Base-by-base conservation (phyloP, 2,888 invertebrate species). In the Mythimna ferrago region DNA sequence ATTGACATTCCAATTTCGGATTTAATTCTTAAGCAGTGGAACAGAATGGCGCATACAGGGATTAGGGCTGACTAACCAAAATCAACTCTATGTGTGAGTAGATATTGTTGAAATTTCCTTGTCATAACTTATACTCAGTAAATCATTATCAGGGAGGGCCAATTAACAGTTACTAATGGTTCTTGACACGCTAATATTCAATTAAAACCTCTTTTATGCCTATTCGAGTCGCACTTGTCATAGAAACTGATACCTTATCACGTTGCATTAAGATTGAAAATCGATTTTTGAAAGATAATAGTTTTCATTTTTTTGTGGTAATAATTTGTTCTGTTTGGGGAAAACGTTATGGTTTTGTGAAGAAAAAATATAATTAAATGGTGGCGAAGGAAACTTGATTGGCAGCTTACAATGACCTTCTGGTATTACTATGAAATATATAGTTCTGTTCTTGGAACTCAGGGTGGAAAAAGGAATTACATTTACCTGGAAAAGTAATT, bases 121-220 rank as follows among this genome's bases (percentile, higher is more conserved):
- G 48, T 74, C 61, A 78, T 35, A 63, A 71, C 21, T 54, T 72
- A 69, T 71, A 71, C 66, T 69, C 80, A 69, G 80, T 86, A 87
- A 87, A 88, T 88, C 85, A 87, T 85, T 86, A 84, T 80, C 79
- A 71, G 82, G 68, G 75, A 72, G 57, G 69, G 58, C 78, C 87
- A 87, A 87, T 86, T 85, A 87, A 85, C 83, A 86, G 86, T 86
- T 84, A 87, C 87, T 89, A 92, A 92, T 91, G 91, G 89, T 88
- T 82, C 86, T 74, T 73, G 85, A 88, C 92, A 92, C 91, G 92
- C 91, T 78, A 92, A 89, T 85, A 89, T 90, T 90, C 92, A 92
- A 92, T 92, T 92, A 89, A 86, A 90, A 83, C 72, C 75, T 78
- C 66, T 83, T 83, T 86, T 76, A 75, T 75, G 73, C 79, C 71